Conservation (phyloP, 1,140 invertebrate species). For the Drosophila mauritiana region DNA sequence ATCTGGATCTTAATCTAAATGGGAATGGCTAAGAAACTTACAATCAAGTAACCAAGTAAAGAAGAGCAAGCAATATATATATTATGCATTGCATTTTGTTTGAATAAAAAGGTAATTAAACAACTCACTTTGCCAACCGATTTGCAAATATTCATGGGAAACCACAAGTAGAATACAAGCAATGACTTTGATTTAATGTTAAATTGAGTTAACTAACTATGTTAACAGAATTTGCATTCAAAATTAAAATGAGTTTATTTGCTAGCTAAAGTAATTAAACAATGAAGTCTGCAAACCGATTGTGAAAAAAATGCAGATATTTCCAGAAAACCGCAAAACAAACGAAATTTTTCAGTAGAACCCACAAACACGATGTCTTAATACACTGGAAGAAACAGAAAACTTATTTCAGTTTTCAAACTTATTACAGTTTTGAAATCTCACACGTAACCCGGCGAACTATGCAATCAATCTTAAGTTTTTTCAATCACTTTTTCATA, state of each 20-base stretch:
- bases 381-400: constrained; percentile 1
- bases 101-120: too few relatives aligned
- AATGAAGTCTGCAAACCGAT: not conserved
- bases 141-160: too few relatives aligned
- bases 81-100: too few relatives aligned
- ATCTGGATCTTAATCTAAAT: constrained; percentile 3
- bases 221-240: too few relatives aligned
- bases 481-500: constrained; percentile 8
- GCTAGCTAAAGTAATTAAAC: not conserved
- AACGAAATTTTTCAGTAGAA: constrained; percentile 5
- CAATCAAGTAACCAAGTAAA: not conserved
- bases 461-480: constrained; percentile 7
- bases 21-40: constrained; percentile 1
- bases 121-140: too few relatives aligned
- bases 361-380: not conserved
- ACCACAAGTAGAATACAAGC: too few relatives aligned
- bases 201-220: too few relatives aligned
- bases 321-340: constrained; percentile 2
- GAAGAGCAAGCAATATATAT: too few relatives aligned
- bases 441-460: not conserved
- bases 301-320: not conserved
- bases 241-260: too few relatives aligned
- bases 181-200: too few relatives aligned
- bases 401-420: too few relatives aligned
- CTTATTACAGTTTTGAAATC: not conserved